Conservation (phyloP, 2,113 vertebrate genomes). For the Pao palembangensis region DNA sequence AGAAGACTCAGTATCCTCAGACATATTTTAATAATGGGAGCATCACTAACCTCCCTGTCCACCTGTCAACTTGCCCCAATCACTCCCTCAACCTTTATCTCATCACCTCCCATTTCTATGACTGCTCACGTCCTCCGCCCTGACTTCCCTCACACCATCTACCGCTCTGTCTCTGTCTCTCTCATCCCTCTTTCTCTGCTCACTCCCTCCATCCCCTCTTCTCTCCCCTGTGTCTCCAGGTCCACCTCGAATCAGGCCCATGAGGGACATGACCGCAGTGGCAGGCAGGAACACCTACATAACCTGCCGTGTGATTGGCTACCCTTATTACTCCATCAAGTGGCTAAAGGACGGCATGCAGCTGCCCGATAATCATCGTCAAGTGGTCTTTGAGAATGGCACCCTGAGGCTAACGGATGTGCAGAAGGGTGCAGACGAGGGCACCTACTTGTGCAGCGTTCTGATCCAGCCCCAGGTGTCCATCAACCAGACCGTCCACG, state of each 20-base stretch:
- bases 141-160: conserved; percentile 58
- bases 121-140: conserved; percentile 48
- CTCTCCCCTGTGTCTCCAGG: conserved; percentile 79
- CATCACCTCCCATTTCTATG: conserved; percentile 53
- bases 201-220: conserved; percentile 53
- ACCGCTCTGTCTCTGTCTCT: conserved; percentile 50
- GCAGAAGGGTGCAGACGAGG: conserved; percentile 97
- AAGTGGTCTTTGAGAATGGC: conserved; percentile 97
- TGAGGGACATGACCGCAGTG: conserved; percentile 97
- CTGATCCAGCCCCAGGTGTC: conserved; percentile 97
- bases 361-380: conserved; percentile 96
- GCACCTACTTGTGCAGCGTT: conserved; percentile 96
- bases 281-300: conserved; percentile 97
- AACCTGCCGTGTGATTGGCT: conserved; percentile 98
- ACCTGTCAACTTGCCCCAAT: conserved; percentile 69
- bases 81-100: conserved; percentile 67
- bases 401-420: conserved; percentile 95
- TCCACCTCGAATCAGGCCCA: conserved; percentile 93
- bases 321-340: conserved; percentile 99
- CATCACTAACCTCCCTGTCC: conserved; percentile 73
- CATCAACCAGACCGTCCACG: conserved; percentile 96
- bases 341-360: conserved; percentile 96
- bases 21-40: conserved; percentile 54
- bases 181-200: conserved; percentile 24
- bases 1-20: conserved; percentile 44